phyloP scores from a whole-genome alignment of 2,888 invertebrate genomes.

The Sphaerophoria taeniata region DNA sequence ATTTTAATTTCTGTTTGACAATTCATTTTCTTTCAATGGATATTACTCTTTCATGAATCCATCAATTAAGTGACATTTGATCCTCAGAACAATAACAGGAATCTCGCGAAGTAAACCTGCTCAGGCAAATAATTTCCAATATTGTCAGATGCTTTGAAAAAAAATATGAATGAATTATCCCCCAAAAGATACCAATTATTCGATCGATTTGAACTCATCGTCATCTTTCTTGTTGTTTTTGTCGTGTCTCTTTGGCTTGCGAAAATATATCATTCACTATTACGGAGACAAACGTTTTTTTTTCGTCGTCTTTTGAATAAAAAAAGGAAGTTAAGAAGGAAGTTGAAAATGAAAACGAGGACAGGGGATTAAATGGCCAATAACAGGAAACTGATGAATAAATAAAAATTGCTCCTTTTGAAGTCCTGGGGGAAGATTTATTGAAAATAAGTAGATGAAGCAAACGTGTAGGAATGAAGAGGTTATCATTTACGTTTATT shows the following conservation, averaged over 20 bases:
- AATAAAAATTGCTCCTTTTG: conserved; percentile 12
- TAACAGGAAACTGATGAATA: conserved; percentile 53
- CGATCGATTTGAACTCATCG: conserved; percentile 49
- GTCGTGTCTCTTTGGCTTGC: conserved; percentile 4
- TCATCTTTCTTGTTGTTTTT: neutral
- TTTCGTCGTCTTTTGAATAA: neutral
- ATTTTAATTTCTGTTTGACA: conserved; percentile 12
- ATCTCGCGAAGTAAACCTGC: neutral
- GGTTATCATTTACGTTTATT: neutral
- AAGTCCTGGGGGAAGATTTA: conserved; percentile 7
- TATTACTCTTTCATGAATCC: conserved; percentile 56
- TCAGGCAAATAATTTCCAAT: neutral
- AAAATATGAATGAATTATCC: conserved; percentile 58
- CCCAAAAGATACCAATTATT: conserved; percentile 65
- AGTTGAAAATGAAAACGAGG: neutral
- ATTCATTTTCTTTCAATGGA: conserved; percentile 34
- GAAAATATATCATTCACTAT: conserved; percentile 58
- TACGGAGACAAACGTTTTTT: conserved; percentile 39
- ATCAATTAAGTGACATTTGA: conserved; percentile 31
- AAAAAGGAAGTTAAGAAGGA: neutral
- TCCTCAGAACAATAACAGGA: neutral
- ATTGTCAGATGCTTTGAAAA: conserved; percentile 16
- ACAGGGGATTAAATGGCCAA: conserved; percentile 38
- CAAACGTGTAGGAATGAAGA: neutral
- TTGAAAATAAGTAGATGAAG: neutral